Conservation (phyloP, 2,113 vertebrate species). For the Sigmodon hispidus region DNA sequence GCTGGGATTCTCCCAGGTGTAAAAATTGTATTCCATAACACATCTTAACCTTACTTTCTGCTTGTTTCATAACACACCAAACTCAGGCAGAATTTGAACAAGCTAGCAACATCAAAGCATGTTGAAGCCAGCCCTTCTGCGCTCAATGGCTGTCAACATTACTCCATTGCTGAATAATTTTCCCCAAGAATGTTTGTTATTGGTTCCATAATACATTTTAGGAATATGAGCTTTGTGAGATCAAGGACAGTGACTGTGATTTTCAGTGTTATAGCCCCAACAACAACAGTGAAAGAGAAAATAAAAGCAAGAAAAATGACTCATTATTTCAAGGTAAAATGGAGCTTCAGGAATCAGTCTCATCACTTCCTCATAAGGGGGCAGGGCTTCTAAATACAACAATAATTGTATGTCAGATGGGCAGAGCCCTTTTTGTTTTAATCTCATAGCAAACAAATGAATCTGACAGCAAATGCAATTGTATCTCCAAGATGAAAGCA, state of each 20-base stretch:
- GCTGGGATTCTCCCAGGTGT: not conserved
- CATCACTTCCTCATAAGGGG: not conserved
- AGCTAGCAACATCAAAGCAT: not conserved
- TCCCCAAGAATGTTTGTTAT: conserved; percentile 2
- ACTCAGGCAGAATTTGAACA: conserved; percentile 24
- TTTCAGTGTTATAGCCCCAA: not conserved
- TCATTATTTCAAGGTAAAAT: not conserved
- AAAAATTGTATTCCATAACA: not conserved
- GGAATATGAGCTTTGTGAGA: not conserved
- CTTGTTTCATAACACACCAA: not conserved
- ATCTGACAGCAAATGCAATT: conserved; percentile 26
- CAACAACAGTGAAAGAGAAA: conserved; percentile 7
- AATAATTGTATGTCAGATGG: not conserved
- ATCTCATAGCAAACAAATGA: not conserved
- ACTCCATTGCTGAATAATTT: not conserved
- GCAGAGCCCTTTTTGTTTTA: not conserved
- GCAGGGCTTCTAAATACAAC: conserved; percentile 3
- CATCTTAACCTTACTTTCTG: not conserved
- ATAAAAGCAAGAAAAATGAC: conserved; percentile 36
- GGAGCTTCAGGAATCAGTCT: conserved; percentile 21
- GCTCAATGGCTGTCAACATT: not conserved
- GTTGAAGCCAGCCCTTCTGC: not conserved
- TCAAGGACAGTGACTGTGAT: not conserved
- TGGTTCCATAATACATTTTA: not conserved
- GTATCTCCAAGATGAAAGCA: not conserved